phyloP scores from a whole-genome alignment of 2,888 invertebrate species.

The Drosophila rellima region DNA sequence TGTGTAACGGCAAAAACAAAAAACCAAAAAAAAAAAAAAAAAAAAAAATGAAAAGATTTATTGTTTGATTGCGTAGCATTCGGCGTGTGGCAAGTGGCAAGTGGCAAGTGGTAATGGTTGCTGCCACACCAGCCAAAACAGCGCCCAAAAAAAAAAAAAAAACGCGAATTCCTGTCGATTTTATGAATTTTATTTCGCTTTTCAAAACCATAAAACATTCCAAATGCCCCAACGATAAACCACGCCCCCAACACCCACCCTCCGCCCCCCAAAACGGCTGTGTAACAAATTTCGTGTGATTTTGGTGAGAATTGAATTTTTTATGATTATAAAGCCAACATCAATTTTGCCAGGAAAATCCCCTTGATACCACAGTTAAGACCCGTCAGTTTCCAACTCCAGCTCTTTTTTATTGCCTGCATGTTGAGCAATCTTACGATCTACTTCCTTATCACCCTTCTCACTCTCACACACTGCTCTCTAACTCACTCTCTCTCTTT shows the following conservation, averaged over 20 bases:
- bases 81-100: constrained; percentile 46
- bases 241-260: background rate
- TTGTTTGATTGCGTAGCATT: constrained; percentile 73
- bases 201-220: constrained; percentile 76
- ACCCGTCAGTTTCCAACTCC: background rate
- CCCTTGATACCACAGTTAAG: constrained; percentile 33
- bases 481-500: constrained; percentile 5
- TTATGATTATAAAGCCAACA: constrained; percentile 69
- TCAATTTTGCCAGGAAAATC: constrained; percentile 62
- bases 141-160: constrained; percentile 39
- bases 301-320: constrained; percentile 65
- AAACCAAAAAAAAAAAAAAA: constrained; percentile 30
- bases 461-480: background rate
- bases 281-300: constrained; percentile 71
- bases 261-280: constrained; percentile 4
- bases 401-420: constrained; percentile 35
- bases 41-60: constrained; percentile 60
- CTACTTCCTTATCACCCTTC: constrained; percentile 11
- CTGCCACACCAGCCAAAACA: constrained; percentile 20
- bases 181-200: constrained; percentile 75
- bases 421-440: constrained; percentile 34
- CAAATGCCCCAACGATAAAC: constrained; percentile 55
- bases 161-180: constrained; percentile 67
- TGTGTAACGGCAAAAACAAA: constrained; percentile 45
- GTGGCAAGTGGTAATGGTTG: constrained; percentile 27